Evolutionary conservation across 1,140 invertebrate genomes (phyloP).

Genomic region (Chymomyza costata): DNA sequence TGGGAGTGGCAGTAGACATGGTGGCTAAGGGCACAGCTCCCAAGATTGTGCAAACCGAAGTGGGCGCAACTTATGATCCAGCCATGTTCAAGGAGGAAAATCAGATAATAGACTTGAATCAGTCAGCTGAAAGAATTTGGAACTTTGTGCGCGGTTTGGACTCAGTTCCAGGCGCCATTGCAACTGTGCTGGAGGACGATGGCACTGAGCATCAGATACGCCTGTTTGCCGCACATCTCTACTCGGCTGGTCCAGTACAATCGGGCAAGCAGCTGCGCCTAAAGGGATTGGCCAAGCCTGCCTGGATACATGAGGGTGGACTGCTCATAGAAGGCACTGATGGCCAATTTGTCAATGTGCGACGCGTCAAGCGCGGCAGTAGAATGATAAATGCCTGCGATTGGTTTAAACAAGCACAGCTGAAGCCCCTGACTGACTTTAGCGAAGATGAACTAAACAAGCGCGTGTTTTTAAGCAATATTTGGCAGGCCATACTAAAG

Average conservation of each 20-base stretch:
- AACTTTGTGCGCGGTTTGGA: constrained; percentile 96
- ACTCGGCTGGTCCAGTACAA: constrained; percentile 80
- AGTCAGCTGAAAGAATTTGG: constrained; percentile 82
- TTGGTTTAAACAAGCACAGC: constrained; percentile 82
- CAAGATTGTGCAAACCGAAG: constrained; percentile 84
- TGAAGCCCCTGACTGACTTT: constrained; percentile 79
- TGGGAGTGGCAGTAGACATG: constrained; percentile 88
- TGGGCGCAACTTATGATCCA: constrained; percentile 94
- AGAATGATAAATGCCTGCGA: constrained; percentile 90
- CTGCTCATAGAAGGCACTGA: constrained; percentile 88
- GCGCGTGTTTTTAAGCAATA: constrained; percentile 78
- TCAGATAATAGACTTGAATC: constrained; percentile 78
- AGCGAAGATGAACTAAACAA: constrained; percentile 85
- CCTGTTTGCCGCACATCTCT: constrained; percentile 88
- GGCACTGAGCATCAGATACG: constrained; percentile 79
- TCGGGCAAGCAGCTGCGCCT: constrained; percentile 78
- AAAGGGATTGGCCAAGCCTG: constrained; percentile 79
- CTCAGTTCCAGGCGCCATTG: constrained; percentile 93
- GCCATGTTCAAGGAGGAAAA: constrained; percentile 90
- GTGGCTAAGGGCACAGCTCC: constrained; percentile 90
- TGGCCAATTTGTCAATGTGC: constrained; percentile 84
- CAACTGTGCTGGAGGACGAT: constrained; percentile 80
- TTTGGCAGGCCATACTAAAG: constrained; percentile 92
- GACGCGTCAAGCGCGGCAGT: constrained; percentile 83
- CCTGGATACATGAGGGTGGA: constrained; percentile 86